Evolutionary conservation across 2,888 invertebrate genomes (phyloP).

Genomic region (Standfussiana lucernea): DNA sequence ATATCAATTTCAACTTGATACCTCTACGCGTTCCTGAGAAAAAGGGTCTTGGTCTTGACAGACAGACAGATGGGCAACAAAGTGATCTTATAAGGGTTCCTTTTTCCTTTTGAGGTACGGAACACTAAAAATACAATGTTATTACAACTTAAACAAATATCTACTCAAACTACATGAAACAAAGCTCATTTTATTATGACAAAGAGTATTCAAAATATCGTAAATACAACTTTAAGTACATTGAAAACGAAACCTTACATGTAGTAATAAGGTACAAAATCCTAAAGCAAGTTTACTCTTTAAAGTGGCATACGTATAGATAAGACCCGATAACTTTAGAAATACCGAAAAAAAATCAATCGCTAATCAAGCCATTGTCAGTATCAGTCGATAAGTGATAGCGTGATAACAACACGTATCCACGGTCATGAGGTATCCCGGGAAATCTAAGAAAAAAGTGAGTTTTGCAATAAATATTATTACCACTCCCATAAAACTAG

Average conservation of each 20-base stretch:
- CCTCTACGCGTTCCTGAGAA: no score
- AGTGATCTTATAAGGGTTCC: no score
- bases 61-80: no score
- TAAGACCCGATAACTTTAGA: constrained; percentile 53
- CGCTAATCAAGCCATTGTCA: constrained; percentile 54
- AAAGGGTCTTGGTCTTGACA: no score
- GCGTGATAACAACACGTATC: constrained; percentile 49
- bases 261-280: not conserved
- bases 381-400: constrained; percentile 60
- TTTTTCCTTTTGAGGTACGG: no score
- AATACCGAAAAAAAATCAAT: constrained; percentile 60
- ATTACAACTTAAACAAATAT: constrained; percentile 22
- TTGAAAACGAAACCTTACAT: fast-evolving
- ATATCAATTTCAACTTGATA: no score
- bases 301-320: constrained; percentile 25
- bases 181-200: constrained; percentile 19
- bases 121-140: not conserved
- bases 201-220: not conserved
- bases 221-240: not conserved
- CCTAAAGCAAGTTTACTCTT: not conserved
- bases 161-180: constrained; percentile 29
- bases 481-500: not conserved
- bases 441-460: constrained; percentile 66
- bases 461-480: constrained; percentile 47
- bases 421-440: constrained; percentile 49